Base-by-base conservation (phyloP, 2,888 invertebrate species). In the Eurytoma californica region DNA sequence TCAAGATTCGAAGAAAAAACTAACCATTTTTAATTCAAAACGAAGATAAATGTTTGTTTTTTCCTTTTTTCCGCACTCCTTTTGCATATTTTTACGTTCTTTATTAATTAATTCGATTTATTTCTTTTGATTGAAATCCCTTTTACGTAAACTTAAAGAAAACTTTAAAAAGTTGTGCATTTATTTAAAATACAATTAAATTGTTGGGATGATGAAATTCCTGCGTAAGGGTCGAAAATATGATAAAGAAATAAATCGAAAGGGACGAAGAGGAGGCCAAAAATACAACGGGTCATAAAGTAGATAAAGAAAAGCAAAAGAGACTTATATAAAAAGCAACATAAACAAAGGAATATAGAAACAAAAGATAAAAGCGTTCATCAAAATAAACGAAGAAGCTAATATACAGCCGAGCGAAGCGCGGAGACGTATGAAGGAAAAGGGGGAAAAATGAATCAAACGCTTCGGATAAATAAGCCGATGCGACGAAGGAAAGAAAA, bases 281-380 rank as follows among this genome's bases (percentile, higher is more conserved):
- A 14, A 20, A 3, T 55, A 39, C 20, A 24, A 30, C n/a, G 30
- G 12, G 57, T 18, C 14, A 57, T 55, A 30, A 68, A 68, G 30
- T 39, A 68, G n/a, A 57, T 68, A 68, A 24, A 68, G 5, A 16
- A 28, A 24, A 67, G 53, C 12, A 68, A 57, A 16, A 12, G 67
- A 57, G 39, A 67, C 28, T 7, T 3, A 9, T 53, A 49, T 66
- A 51, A 66, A 14, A 51, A 66, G 66, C 18, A 24, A 24, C 24
- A 51, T n/a, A 66, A 16, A 66, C 24, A 66, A 63, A 20, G 51
- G 14, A 49, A 66, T 13, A 24, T 24, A 24, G 13, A 39, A 51
- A 66, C 20, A 67, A 67, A 53, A 53, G 53, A 49, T 66, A 66
- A 66, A 16, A 49, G 51, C 66, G 51, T 66, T 51, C 24, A 67